These are phyloP conservation scores for Montipora sp. DNA, from an alignment of 64 coral and sea anemone genomes.

Conservation along the genomic window DNA sequence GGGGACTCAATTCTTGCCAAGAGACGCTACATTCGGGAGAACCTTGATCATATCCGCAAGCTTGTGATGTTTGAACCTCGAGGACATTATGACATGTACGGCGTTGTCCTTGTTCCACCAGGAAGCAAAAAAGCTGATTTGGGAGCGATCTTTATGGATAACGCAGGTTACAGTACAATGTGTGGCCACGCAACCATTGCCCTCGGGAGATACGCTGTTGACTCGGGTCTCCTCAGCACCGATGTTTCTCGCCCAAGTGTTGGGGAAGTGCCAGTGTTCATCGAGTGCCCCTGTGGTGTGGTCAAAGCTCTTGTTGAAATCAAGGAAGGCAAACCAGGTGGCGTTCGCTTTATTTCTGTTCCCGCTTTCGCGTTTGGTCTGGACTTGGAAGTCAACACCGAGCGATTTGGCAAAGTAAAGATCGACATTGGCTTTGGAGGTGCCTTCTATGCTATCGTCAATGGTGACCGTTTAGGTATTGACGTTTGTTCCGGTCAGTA, in stretches of 20 bases:
- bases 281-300: conserved; percentile 96
- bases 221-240: conserved; percentile 86
- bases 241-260: conserved; percentile 54
- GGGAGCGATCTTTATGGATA: conserved; percentile 83
- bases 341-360: conserved; percentile 92
- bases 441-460: conserved; percentile 88
- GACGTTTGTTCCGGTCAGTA: conserved; percentile 82
- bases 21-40: conserved; percentile 54
- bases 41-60: conserved; percentile 80
- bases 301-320: conserved; percentile 93
- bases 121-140: conserved; percentile 58
- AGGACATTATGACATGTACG: conserved; percentile 91
- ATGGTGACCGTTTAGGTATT: conserved; percentile 73
- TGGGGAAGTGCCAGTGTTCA: conserved; percentile 86
- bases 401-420: conserved; percentile 77
- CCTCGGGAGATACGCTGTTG: conserved; percentile 88
- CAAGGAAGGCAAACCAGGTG: conserved; percentile 86
- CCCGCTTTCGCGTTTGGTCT: conserved; percentile 96
- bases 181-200: conserved; percentile 98
- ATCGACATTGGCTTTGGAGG: conserved; percentile 95
- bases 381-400: conserved; percentile 70
- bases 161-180: conserved; percentile 88
- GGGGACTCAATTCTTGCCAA: conserved; percentile 81
- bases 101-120: conserved; percentile 61
- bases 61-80: conserved; percentile 85